Conservation (phyloP, 2,113 vertebrate genomes). For the Cololabis saira region DNA sequence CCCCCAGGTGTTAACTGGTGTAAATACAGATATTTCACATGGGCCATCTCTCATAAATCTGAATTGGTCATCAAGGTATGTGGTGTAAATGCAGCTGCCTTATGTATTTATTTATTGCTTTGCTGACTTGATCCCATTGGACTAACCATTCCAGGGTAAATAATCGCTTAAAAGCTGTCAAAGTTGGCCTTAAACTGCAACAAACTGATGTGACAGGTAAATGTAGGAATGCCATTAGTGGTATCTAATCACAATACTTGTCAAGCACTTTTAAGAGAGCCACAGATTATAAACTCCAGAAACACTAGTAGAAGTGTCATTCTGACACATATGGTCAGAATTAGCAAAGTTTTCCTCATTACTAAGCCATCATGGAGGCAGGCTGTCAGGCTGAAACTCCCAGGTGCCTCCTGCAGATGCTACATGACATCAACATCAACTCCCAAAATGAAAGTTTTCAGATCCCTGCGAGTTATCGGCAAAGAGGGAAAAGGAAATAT, state of each 20-base stretch:
- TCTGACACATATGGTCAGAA: slow-evolving; percentile 69
- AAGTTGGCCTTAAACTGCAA: slow-evolving; percentile 1
- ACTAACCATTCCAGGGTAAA: too few species aligned
- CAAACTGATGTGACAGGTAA: slow-evolving; percentile 33
- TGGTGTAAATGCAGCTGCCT: too few species aligned
- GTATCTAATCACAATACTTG: slow-evolving; percentile 39
- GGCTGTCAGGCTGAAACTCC: slow-evolving; percentile 73
- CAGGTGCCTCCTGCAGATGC: slow-evolving; percentile 68
- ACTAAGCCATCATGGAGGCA: slow-evolving; percentile 68
- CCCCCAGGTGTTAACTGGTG: too few species aligned
- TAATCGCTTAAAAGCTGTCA: not conserved
- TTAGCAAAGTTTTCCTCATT: slow-evolving; percentile 75
- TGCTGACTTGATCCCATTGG: too few species aligned
- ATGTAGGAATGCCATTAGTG: slow-evolving; percentile 21
- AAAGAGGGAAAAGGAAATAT: slow-evolving; percentile 63
- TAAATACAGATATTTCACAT: too few species aligned
- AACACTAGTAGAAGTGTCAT: slow-evolving; percentile 59
- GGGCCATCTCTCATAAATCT: too few species aligned
- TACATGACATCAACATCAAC: slow-evolving; percentile 64
- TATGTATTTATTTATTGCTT: too few species aligned
- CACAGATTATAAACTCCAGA: slow-evolving; percentile 39
- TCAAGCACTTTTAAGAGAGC: slow-evolving; percentile 53
- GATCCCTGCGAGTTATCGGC: slow-evolving; percentile 59
- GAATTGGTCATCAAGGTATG: too few species aligned
- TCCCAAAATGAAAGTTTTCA: slow-evolving; percentile 52